Percentiles rank a stretch among this genome's conserved stretches.
phyloP scores from a whole-genome alignment of 37 sponge, comb jelly and placozoan species.

The Ephydatia muelleri region DNA sequence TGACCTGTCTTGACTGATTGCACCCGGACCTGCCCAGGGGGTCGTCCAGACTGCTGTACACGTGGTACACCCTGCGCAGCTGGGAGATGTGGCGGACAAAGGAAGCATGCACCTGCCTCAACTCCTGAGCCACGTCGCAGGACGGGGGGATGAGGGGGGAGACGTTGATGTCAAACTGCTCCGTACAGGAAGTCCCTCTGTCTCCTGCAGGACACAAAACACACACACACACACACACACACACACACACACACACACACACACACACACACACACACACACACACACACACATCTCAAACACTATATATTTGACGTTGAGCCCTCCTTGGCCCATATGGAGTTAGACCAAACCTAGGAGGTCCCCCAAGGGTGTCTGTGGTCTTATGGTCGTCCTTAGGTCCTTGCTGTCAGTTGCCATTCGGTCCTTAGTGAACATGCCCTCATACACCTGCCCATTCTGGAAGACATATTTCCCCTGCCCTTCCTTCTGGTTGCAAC shows the following conservation, averaged over 20 bases:
- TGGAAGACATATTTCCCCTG: conserved; percentile 62
- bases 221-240: not conserved
- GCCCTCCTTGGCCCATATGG: not conserved
- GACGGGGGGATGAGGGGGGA: conserved; percentile 14
- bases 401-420: conserved; percentile 10
- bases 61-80: conserved; percentile 69
- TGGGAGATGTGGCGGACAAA: conserved; percentile 53
- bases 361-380: conserved; percentile 62
- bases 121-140: conserved; percentile 18
- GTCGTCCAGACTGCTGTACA: conserved; percentile 56
- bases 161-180: conserved; percentile 53
- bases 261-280: not conserved
- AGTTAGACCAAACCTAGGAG: conserved; percentile 45
- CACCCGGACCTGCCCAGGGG: too few species aligned
- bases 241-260: not conserved
- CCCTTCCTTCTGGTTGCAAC: conserved; percentile 78
- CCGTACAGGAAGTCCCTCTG: conserved; percentile 30
- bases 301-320: not conserved
- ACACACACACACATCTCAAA: not conserved
- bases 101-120: conserved; percentile 68
- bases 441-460: conserved; percentile 68
- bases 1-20: not conserved
- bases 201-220: conserved; percentile 12
- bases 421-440: conserved; percentile 63
- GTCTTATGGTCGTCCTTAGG: conserved; percentile 10